These are phyloP conservation scores for Aegotheles bennettii DNA, from an alignment of 2,113 vertebrate species.

Conservation along the genomic window DNA sequence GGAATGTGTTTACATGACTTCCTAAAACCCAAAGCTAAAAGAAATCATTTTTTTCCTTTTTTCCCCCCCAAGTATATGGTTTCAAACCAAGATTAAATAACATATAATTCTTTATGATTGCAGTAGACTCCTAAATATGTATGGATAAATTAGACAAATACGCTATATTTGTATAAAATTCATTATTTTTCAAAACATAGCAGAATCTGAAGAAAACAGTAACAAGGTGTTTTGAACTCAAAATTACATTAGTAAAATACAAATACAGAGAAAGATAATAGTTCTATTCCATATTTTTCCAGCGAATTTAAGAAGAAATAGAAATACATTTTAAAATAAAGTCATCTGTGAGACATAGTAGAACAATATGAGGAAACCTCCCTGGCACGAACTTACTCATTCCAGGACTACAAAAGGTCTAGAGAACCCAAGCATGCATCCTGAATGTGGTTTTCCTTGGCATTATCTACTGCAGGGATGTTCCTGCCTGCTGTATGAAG, in stretches of 20 bases:
- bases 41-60: too few species aligned
- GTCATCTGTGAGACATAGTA: neutral
- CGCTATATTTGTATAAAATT: neutral
- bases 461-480: neutral
- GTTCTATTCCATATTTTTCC: neutral
- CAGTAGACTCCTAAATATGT: neutral
- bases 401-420: neutral
- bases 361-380: slow-evolving; percentile 16
- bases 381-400: neutral
- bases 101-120: neutral
- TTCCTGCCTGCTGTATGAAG: neutral
- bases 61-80: neutral
- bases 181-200: neutral
- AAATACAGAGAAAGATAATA: neutral
- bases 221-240: neutral
- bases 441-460: neutral
- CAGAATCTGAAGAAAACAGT: neutral
- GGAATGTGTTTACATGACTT: neutral
- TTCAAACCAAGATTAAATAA: neutral
- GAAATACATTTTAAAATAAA: neutral
- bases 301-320: neutral
- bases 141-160: neutral
- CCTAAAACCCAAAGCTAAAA: neutral
- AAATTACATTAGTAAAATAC: neutral
- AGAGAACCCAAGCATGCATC: neutral